phyloP scores from a whole-genome alignment of 37 sponge, comb jelly and placozoan genomes.

The Petrosia ficiformis region DNA sequence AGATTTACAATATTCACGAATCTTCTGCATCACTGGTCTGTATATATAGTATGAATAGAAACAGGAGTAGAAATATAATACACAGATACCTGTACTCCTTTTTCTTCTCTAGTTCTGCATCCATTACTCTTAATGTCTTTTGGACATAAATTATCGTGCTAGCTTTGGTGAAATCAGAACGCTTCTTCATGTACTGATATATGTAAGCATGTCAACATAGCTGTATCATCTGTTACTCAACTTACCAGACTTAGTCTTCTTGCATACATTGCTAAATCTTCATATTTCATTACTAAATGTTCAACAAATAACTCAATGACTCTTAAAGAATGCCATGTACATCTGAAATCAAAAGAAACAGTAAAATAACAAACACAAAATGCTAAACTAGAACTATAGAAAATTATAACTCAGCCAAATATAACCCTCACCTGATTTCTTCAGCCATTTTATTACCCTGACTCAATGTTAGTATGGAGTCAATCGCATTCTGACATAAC shows the following conservation, averaged over 20 bases:
- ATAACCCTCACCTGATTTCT: slow-evolving; percentile 3
- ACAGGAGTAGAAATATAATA: neutral
- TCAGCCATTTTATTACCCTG: neutral
- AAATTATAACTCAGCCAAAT: no score
- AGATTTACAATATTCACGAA: slow-evolving; percentile 22
- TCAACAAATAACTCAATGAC: slow-evolving; percentile 60
- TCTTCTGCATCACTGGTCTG: neutral
- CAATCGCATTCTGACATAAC: slow-evolving; percentile 22
- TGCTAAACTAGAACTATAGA: no score
- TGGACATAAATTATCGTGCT: slow-evolving; percentile 6
- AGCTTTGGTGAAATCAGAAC: slow-evolving; percentile 20
- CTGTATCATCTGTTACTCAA: no score
- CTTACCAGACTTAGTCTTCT: slow-evolving; percentile 33
- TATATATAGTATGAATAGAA: neutral
- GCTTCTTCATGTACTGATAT: slow-evolving; percentile 7
- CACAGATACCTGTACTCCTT: no score
- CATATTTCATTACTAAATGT: slow-evolving; percentile 38
- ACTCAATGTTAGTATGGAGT: slow-evolving; percentile 8
- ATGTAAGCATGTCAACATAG: no score
- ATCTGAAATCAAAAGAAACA: slow-evolving; percentile 16
- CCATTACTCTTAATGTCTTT: slow-evolving; percentile 10
- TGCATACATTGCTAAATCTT: slow-evolving; percentile 21
- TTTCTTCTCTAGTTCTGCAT: neutral
- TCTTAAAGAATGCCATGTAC: slow-evolving; percentile 44
- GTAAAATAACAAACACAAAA: neutral